A percentile compares a stretch with the other conserved stretches of the same genome.
Conservation (phyloP, 1,140 invertebrate species). For the Drosophila guanche region DNA sequence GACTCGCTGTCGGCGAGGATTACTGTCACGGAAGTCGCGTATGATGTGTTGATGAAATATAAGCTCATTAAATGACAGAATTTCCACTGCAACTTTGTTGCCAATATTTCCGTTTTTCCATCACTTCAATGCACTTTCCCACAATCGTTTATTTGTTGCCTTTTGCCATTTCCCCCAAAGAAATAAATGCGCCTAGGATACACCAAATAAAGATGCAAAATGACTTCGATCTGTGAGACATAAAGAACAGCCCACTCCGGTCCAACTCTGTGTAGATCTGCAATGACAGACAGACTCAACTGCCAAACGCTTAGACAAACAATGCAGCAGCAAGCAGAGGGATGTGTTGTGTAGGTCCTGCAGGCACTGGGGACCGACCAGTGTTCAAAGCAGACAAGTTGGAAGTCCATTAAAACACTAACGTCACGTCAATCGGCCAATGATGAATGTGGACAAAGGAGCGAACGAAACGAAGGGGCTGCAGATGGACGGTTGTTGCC, state of each 20-base stretch:
- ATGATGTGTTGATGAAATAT: constrained; percentile 26
- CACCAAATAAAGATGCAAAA: constrained; percentile 72
- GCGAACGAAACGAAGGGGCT: constrained; percentile 13
- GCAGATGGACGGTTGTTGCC: too few species aligned
- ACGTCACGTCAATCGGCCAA: constrained; percentile 69
- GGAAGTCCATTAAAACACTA: constrained; percentile 80
- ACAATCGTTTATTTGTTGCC: background rate
- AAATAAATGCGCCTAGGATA: constrained; percentile 35
- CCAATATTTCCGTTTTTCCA: constrained; percentile 33
- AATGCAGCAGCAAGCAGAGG: constrained; percentile 29
- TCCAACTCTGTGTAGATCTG: background rate
- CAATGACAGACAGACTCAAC: constrained; percentile 24
- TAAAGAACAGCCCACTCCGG: constrained; percentile 18
- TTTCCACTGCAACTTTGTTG: constrained; percentile 28
- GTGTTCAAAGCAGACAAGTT: constrained; percentile 79
- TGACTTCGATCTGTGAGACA: constrained; percentile 49
- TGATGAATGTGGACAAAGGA: constrained; percentile 76
- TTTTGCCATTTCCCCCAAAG: background rate
- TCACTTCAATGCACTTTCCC: background rate
- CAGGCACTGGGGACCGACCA: constrained; percentile 26
- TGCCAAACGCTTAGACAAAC: constrained; percentile 61
- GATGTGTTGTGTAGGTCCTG: constrained; percentile 11
- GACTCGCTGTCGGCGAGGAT: constrained; percentile 29
- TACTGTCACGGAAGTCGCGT: constrained; percentile 57
- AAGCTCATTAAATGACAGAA: constrained; percentile 52